Evolutionary conservation across 2,888 invertebrate genomes (phyloP).

Genomic region (Phalangium opilio): DNA sequence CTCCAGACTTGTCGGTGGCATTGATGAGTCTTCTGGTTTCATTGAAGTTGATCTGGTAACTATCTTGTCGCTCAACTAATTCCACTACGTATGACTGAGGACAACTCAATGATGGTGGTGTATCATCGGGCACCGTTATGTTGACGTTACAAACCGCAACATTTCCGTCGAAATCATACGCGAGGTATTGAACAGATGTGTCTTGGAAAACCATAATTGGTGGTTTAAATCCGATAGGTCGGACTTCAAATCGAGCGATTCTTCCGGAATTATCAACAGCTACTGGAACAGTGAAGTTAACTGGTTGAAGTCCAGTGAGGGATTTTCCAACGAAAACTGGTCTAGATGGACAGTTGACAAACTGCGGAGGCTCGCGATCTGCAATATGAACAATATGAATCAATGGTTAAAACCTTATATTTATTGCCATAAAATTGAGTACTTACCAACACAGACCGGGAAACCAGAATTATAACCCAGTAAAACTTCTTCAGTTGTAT

Average conservation of each 20-base stretch:
- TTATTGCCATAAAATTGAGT: too few species aligned
- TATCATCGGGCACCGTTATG: conserved; percentile 79
- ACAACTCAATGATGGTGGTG: conserved; percentile 74
- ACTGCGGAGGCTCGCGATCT: conserved; percentile 90
- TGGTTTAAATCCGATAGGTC: conserved; percentile 76
- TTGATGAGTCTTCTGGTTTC: conserved; percentile 70
- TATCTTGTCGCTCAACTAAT: conserved; percentile 72
- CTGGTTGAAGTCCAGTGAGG: conserved; percentile 65
- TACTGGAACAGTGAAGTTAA: conserved; percentile 82
- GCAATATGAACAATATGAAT: too few species aligned
- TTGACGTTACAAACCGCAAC: conserved; percentile 94
- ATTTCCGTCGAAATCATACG: conserved; percentile 93
- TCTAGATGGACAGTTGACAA: conserved; percentile 88
- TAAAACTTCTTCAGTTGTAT: conserved; percentile 58
- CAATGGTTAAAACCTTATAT: too few species aligned
- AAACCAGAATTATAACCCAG: conserved; percentile 83
- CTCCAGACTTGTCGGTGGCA: conserved; percentile 72
- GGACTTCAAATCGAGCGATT: conserved; percentile 79
- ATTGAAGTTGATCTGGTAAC: conserved; percentile 78
- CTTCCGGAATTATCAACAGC: conserved; percentile 92
- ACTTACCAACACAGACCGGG: conserved; percentile 68
- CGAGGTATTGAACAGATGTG: conserved; percentile 83
- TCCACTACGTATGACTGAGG: conserved; percentile 90
- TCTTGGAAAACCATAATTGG: conserved; percentile 77
- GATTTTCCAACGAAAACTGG: conserved; percentile 79